Percentiles rank a stretch among this genome's conserved stretches.
These are phyloP conservation scores for Megalops cyprinoides DNA, from an alignment of 2,797 vertebrate species.

Conservation along the genomic window DNA sequence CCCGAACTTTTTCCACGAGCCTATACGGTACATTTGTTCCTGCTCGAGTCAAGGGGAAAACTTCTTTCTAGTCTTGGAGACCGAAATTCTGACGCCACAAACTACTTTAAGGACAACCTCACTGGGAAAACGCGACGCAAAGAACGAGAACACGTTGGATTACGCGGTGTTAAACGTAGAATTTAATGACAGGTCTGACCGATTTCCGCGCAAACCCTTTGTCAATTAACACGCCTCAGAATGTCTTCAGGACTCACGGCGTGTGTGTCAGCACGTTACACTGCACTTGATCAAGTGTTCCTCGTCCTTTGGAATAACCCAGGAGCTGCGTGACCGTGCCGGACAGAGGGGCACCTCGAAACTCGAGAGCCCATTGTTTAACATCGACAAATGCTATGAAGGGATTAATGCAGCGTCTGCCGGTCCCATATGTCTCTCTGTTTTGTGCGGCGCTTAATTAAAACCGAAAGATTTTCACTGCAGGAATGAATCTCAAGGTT, in stretches of 20 bases:
- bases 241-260: neutral
- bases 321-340: neutral
- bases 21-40: too few relatives aligned
- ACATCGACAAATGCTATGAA: conserved; percentile 9
- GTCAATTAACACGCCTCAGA: neutral
- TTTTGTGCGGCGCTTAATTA: conserved; percentile 26
- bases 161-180: too few relatives aligned
- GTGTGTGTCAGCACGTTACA: too few relatives aligned
- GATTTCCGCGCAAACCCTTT: too few relatives aligned
- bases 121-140: too few relatives aligned
- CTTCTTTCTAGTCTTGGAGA: neutral
- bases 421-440: conserved; percentile 26
- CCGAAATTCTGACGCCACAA: neutral
- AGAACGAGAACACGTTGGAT: too few relatives aligned
- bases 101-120: neutral
- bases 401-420: conserved; percentile 29
- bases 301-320: neutral
- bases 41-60: too few relatives aligned
- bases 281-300: neutral
- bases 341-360: neutral
- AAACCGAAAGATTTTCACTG: conserved; percentile 13
- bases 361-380: neutral
- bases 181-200: too few relatives aligned
- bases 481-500: conserved; percentile 18
- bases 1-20: too few relatives aligned